phyloP scores from a whole-genome alignment of 2,797 vertebrate genomes.

The Melanotaenia nigrans region DNA sequence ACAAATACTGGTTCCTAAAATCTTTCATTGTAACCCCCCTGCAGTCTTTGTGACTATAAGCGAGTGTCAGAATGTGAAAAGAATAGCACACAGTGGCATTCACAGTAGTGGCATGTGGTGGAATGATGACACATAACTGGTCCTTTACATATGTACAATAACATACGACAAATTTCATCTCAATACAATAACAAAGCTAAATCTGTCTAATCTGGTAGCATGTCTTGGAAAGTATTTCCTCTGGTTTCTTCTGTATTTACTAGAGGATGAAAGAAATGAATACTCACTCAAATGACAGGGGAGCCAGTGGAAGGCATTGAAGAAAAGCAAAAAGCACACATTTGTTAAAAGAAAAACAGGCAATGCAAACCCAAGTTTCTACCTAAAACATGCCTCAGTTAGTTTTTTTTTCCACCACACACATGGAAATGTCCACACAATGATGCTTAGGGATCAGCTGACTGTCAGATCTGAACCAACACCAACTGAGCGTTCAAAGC shows the following conservation, averaged over 20 bases:
- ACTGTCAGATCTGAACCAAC: slow-evolving; percentile 36
- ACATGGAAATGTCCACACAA: slow-evolving; percentile 30
- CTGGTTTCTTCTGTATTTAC: background rate
- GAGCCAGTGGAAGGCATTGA: slow-evolving; percentile 93
- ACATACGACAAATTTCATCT: slow-evolving; percentile 10
- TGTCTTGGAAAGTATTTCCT: background rate
- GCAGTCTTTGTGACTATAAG: slow-evolving; percentile 45
- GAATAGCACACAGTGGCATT: slow-evolving; percentile 61
- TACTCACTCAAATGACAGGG: slow-evolving; percentile 92
- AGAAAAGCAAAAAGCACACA: slow-evolving; percentile 87
- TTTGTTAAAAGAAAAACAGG: slow-evolving; percentile 82
- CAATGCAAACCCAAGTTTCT: slow-evolving; percentile 77
- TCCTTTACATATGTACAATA: background rate
- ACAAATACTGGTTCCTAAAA: background rate
- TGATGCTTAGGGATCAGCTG: slow-evolving; percentile 28
- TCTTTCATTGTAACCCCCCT: background rate
- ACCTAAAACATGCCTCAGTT: slow-evolving; percentile 84
- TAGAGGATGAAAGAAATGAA: slow-evolving; percentile 56
- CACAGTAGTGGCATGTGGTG: slow-evolving; percentile 45
- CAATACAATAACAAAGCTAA: background rate
- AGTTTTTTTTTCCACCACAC: slow-evolving; percentile 27
- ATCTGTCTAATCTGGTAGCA: background rate
- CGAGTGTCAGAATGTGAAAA: slow-evolving; percentile 62
- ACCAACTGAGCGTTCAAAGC: slow-evolving; percentile 69
- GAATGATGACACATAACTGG: background rate